A percentile compares a stretch with the other conserved stretches of the same genome.
Conservation (phyloP, 2,797 vertebrate species). For the Diplodus puntazzo region DNA sequence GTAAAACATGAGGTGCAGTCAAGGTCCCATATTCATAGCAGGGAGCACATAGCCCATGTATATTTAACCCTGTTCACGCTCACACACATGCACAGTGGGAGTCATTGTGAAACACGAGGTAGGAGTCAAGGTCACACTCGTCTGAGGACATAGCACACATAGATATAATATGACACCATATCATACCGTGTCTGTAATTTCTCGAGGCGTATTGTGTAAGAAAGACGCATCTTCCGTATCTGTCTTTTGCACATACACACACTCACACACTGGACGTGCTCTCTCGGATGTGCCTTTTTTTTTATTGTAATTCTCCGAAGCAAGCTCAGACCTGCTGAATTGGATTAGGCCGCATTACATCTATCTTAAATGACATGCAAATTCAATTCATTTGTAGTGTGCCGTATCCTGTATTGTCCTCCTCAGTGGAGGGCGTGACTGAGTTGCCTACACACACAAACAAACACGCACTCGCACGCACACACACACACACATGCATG, state of each 20-base stretch:
- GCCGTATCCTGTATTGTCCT: neutral
- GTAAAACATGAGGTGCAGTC: constrained; percentile 54
- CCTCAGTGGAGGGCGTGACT: neutral
- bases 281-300: neutral
- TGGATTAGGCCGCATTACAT: constrained; percentile 15
- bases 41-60: constrained; percentile 46
- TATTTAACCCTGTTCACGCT: constrained; percentile 48
- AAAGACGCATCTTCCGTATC: constrained; percentile 10
- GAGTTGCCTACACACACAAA: neutral
- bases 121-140: constrained; percentile 44
- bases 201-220: neutral
- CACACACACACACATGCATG: no score
- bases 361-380: constrained; percentile 18
- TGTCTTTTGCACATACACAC: neutral
- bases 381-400: constrained; percentile 22
- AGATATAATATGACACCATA: constrained; percentile 21
- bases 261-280: neutral
- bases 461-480: no score
- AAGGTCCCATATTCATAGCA: constrained; percentile 52
- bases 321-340: constrained; percentile 6
- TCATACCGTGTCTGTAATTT: constrained; percentile 19
- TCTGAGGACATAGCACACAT: neutral
- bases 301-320: neutral
- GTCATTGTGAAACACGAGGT: constrained; percentile 43
- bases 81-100: constrained; percentile 1